Conservation (phyloP, 2,888 invertebrate species). For the Campoletis raptor region DNA sequence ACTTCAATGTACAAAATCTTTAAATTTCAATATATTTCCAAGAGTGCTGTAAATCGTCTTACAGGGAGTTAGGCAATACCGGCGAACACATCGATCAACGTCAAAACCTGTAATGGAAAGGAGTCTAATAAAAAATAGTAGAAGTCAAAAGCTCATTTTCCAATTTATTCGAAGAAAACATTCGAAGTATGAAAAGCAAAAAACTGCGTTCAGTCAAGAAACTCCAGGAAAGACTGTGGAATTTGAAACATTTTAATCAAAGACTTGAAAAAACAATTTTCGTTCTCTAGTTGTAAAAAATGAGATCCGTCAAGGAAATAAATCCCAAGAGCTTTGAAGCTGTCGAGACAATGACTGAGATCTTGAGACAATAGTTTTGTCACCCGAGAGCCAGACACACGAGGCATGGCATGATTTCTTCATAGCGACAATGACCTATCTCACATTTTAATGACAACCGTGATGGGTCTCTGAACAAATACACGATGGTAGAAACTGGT, state of each 20-base stretch:
- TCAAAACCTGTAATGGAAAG: not conserved
- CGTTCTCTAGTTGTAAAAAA: not conserved
- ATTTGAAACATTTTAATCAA: not conserved
- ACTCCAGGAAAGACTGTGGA: not conserved
- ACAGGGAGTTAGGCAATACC: too few relatives aligned
- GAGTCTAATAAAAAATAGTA: too few relatives aligned
- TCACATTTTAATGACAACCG: slow-evolving; percentile 33
- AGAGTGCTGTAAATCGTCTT: not conserved
- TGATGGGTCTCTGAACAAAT: slow-evolving; percentile 21
- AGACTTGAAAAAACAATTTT: not conserved
- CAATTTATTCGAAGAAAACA: not conserved
- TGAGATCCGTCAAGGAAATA: not conserved
- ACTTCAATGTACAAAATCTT: not conserved
- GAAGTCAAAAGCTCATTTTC: not conserved
- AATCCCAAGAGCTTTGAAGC: slow-evolving; percentile 3
- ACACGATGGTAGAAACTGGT: not conserved
- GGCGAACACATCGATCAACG: not conserved
- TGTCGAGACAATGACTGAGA: not conserved
- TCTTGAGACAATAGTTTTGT: slow-evolving; percentile 16
- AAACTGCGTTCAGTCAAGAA: not conserved
- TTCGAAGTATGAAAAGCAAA: not conserved
- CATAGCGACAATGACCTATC: slow-evolving; percentile 12
- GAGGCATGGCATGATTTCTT: not conserved
- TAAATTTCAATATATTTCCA: not conserved
- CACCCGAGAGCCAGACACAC: not conserved